phyloP scores from a whole-genome alignment of 2,888 invertebrate genomes.

The Shargacucullia verbasci region DNA sequence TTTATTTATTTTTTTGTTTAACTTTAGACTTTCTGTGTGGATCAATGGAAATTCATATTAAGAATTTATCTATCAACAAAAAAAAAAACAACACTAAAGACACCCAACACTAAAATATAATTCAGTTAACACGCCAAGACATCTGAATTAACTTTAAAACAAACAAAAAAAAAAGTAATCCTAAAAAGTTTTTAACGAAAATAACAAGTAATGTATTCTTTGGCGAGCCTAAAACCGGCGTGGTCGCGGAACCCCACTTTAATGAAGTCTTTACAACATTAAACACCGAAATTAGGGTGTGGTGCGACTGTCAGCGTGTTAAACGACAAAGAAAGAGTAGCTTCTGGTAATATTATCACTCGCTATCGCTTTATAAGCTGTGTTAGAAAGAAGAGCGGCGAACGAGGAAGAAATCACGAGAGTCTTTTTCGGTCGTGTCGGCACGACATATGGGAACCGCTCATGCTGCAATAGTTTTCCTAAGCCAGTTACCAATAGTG shows the following conservation, averaged over 20 bases:
- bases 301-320: conserved; percentile 38
- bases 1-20: too few relatives aligned
- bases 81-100: conserved; percentile 22
- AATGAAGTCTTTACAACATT: conserved; percentile 65
- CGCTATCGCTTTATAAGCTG: too few relatives aligned
- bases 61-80: conserved; percentile 17
- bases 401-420: too few relatives aligned
- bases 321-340: not conserved
- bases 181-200: conserved; percentile 46
- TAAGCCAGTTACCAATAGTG: too few relatives aligned
- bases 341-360: too few relatives aligned
- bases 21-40: too few relatives aligned
- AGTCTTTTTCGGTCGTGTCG: too few relatives aligned
- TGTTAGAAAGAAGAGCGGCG: too few relatives aligned
- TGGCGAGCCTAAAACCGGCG: conserved; percentile 41
- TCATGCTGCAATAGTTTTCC: too few relatives aligned
- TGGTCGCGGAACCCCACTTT: conserved; percentile 53
- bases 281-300: conserved; percentile 52
- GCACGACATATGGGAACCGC: too few relatives aligned
- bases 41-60: too few relatives aligned
- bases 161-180: conserved; percentile 36
- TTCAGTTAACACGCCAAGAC: conserved; percentile 29
- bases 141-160: conserved; percentile 31
- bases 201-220: conserved; percentile 59
- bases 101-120: too few relatives aligned